Conservation (phyloP, 1,140 invertebrate species). For the Coptotermes formosanus region DNA sequence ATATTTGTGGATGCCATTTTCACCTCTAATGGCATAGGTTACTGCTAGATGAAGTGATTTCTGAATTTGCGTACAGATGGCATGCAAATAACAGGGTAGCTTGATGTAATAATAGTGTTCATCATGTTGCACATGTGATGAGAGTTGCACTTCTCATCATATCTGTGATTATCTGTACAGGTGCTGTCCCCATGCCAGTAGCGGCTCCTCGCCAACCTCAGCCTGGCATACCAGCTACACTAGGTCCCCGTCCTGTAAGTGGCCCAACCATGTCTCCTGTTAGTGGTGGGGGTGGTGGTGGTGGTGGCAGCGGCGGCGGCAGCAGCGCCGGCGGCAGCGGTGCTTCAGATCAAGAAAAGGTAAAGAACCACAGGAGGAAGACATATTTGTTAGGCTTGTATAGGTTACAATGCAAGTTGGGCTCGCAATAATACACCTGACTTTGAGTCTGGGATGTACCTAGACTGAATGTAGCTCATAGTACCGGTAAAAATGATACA, state of each 20-base stretch:
- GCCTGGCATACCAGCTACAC: slow-evolving; percentile 34
- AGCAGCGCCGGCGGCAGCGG: slow-evolving; percentile 50
- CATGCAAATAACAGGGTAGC: too few species aligned
- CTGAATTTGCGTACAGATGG: too few species aligned
- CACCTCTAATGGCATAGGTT: too few species aligned
- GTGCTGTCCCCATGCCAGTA: slow-evolving; percentile 39
- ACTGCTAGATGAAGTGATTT: too few species aligned
- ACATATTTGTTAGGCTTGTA: too few species aligned
- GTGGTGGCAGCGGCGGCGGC: slow-evolving; percentile 55
- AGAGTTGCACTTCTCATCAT: neutral
- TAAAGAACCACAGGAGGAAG: slow-evolving; percentile 42
- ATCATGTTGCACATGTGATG: neutral
- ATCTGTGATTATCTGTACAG: slow-evolving; percentile 28
- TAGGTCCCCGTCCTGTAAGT: slow-evolving; percentile 34
- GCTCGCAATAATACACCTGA: too few species aligned
- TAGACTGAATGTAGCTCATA: too few species aligned
- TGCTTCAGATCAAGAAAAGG: slow-evolving; percentile 87
- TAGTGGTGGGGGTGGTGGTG: slow-evolving; percentile 44
- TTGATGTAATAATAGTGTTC: too few species aligned
- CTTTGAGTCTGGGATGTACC: too few species aligned
- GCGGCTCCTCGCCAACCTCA: slow-evolving; percentile 28
- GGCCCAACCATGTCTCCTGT: slow-evolving; percentile 49
- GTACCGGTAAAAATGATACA: too few species aligned
- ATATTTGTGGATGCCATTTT: too few species aligned
- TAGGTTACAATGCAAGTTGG: too few species aligned